Evolutionary conservation across 92 coral and sea anemone genomes (phyloP), one percentile per base, ranked within the genome.

Genomic region (Zoanthus sociatus): DNA sequence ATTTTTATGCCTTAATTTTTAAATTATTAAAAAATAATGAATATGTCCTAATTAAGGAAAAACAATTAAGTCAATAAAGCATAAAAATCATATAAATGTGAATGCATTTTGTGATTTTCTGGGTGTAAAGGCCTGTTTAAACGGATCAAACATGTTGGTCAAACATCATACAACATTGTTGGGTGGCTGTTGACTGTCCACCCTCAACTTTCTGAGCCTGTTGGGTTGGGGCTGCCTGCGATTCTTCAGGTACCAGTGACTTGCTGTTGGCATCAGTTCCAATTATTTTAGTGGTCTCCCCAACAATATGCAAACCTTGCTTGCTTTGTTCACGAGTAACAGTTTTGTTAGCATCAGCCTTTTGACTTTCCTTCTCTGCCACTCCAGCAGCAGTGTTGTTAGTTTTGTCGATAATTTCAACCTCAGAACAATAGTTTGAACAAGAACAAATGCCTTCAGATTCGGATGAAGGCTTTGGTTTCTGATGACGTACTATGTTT

Each of bases 131-230:
- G n/a, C n/a, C n/a, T n/a, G n/a, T n/a, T n/a, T n/a, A n/a, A n/a
- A n/a, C n/a, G n/a, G n/a, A n/a, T n/a, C n/a, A n/a, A n/a, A n/a
- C n/a, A n/a, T n/a, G n/a, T n/a, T n/a, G n/a, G n/a, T n/a, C n/a
- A n/a, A n/a, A n/a, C n/a, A n/a, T n/a, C n/a, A n/a, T n/a, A n/a
- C n/a, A n/a, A n/a, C n/a, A n/a, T n/a, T n/a, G n/a, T n/a, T n/a
- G n/a, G n/a, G n/a, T n/a, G n/a, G n/a, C n/a, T 20, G 95, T 88
- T 14, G 98, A 90, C 78, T 87, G 30, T 88, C 88, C 53, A 75
- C 89, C 56, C 56, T 90, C 76, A 71, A 76, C 21, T 60, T 88
- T 87, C 53, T 48, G 84, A 48, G 72, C 53, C 15, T 50, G 2
- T 3, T 69, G 84, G 9, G 33, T 78, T 53, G 83, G 72, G 33